These are phyloP conservation scores for Lophius piscatorius DNA, from an alignment of 2,113 vertebrate species.

Conservation along the genomic window DNA sequence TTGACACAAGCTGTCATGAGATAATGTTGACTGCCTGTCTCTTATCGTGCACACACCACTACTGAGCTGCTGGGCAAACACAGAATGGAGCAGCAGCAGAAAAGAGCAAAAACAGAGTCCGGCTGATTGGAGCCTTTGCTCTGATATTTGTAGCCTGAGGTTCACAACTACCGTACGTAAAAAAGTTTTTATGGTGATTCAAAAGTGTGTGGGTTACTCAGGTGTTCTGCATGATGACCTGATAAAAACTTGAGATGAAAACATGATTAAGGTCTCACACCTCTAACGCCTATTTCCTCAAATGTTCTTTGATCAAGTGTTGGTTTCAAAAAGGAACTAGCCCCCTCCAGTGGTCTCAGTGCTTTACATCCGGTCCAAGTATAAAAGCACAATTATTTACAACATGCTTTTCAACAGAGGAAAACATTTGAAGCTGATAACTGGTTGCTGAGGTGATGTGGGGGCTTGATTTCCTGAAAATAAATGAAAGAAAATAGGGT, in stretches of 20 bases:
- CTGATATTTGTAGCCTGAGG: constrained; percentile 4
- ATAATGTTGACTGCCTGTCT: constrained; percentile 54
- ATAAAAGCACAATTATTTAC: no score
- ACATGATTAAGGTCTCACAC: not conserved
- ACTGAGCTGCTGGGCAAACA: constrained; percentile 62
- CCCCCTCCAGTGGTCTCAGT: constrained; percentile 55
- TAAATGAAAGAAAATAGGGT: no score
- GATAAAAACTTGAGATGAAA: not conserved
- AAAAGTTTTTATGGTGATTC: no score
- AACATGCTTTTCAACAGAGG: no score
- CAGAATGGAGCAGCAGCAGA: constrained; percentile 20
- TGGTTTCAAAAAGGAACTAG: constrained; percentile 21
- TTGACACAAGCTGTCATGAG: constrained; percentile 65
- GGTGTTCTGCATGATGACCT: not conserved
- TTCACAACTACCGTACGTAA: constrained; percentile 5
- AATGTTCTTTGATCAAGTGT: constrained; percentile 3
- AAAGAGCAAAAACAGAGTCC: constrained; percentile 28
- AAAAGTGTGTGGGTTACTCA: not conserved
- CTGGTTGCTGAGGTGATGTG: no score
- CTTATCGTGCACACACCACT: constrained; percentile 56
- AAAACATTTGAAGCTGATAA: no score
- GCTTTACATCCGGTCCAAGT: no score
- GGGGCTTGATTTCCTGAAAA: no score
- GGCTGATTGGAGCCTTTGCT: constrained; percentile 25
- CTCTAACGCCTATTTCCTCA: not conserved